phyloP scores from a whole-genome alignment of 1,140 invertebrate species.

The Ooceraea biroi region DNA sequence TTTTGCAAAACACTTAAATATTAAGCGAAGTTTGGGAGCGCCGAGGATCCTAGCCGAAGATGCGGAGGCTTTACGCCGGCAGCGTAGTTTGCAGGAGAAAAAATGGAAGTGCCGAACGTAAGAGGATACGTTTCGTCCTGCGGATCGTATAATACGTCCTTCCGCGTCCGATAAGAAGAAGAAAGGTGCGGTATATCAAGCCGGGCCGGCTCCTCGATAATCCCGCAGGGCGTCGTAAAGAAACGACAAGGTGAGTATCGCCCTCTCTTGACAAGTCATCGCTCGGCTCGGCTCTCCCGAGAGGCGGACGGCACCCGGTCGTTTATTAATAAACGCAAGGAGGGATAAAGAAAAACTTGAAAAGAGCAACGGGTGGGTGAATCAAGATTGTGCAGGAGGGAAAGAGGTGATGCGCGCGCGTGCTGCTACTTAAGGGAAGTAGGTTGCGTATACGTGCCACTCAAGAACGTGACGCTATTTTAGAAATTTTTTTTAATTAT shows the following conservation, averaged over 20 bases:
- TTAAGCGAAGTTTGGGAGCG: not conserved
- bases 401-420: conserved; percentile 38
- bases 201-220: conserved; percentile 54
- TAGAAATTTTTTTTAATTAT: conserved; percentile 43
- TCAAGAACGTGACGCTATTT: conserved; percentile 48
- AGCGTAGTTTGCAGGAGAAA: conserved; percentile 22
- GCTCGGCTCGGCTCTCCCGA: conserved; percentile 10
- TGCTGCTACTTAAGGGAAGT: conserved; percentile 50
- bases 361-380: conserved; percentile 29
- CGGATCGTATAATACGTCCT: conserved; percentile 38
- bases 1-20: not conserved
- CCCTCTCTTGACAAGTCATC: conserved; percentile 36
- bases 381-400: conserved; percentile 43
- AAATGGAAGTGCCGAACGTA: conserved; percentile 16
- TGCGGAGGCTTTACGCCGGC: not conserved
- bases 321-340: conserved; percentile 74
- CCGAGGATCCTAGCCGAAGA: not conserved
- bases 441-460: conserved; percentile 42
- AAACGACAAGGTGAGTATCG: conserved; percentile 53
- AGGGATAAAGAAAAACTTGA: conserved; percentile 47
- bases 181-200: conserved; percentile 43
- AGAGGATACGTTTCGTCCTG: conserved; percentile 22
- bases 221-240: conserved; percentile 54
- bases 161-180: conserved; percentile 36
- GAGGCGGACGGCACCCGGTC: conserved; percentile 47